These are phyloP conservation scores for Lethenteron camtschaticum DNA, from an alignment of 2,113 vertebrate species.

Conservation along the genomic window DNA sequence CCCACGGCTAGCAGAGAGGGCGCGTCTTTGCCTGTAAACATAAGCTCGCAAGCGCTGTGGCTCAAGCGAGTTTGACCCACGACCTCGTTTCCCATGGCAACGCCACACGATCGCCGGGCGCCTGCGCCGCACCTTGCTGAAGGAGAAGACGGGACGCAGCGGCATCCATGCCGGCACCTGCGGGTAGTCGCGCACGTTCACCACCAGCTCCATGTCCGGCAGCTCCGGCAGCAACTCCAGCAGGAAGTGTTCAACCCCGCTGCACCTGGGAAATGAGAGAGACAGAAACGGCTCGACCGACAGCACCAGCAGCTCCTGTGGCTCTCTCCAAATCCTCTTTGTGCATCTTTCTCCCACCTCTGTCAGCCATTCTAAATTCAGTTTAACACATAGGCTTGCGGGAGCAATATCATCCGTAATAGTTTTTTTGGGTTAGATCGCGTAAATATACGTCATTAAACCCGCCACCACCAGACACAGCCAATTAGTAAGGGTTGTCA, in stretches of 20 bases:
- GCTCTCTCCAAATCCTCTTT: too few species aligned
- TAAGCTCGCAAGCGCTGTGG: too few species aligned
- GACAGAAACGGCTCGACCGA: not conserved
- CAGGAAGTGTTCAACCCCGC: slow-evolving; percentile 81
- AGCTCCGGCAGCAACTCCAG: slow-evolving; percentile 42
- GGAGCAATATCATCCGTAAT: not conserved
- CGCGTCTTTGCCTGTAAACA: too few species aligned
- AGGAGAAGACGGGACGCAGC: slow-evolving; percentile 57
- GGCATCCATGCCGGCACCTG: slow-evolving; percentile 70
- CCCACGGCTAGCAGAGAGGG: too few species aligned
- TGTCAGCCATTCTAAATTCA: not conserved
- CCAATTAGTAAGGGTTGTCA: too few species aligned
- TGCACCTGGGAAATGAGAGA: slow-evolving; percentile 34
- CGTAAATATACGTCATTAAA: too few species aligned
- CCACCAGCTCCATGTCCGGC: slow-evolving; percentile 75
- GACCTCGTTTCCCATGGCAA: too few species aligned
- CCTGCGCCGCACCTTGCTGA: slow-evolving; percentile 54
- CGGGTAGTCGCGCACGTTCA: slow-evolving; percentile 87
- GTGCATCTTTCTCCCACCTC: slow-evolving; percentile 7
- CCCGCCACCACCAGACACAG: too few species aligned
- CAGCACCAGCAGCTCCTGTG: not conserved
- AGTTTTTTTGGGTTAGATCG: too few species aligned
- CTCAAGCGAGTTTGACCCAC: too few species aligned
- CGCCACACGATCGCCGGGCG: too few species aligned
- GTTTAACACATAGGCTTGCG: not conserved